Evolutionary conservation across 2,797 vertebrate species (phyloP).

Genomic region (Xiphophorus birchmanni): DNA sequence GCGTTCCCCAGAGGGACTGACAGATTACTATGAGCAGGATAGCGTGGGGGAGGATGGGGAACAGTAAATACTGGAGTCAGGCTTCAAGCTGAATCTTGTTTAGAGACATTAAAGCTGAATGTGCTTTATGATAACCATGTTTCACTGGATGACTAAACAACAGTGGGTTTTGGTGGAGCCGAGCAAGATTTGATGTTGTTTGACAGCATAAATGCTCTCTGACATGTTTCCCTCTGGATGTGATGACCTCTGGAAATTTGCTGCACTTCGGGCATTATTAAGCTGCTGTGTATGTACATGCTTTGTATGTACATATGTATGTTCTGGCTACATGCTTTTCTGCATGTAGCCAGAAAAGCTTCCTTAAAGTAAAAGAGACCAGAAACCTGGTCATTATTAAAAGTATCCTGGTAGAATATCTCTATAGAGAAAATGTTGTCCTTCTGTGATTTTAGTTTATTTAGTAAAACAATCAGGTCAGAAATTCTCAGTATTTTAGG

Average conservation of each 20-base stretch:
- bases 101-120: constrained; percentile 59
- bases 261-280: constrained; percentile 17
- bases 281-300: constrained; percentile 26
- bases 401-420: background rate
- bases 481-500: too few relatives aligned
- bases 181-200: constrained; percentile 44
- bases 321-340: too few relatives aligned
- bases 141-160: constrained; percentile 21
- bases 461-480: background rate
- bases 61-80: constrained; percentile 61
- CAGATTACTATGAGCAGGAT: constrained; percentile 48
- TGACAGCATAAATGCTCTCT: constrained; percentile 23
- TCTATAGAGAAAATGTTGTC: background rate
- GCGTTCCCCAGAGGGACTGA: constrained; percentile 37
- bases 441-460: background rate
- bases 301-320: background rate
- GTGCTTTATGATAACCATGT: constrained; percentile 39
- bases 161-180: constrained; percentile 37
- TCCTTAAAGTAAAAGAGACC: background rate
- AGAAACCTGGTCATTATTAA: background rate
- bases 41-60: constrained; percentile 38
- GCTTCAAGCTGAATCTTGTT: constrained; percentile 55
- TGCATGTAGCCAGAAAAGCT: background rate
- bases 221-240: constrained; percentile 16
- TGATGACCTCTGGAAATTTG: constrained; percentile 52